phyloP scores from a whole-genome alignment of 2,113 vertebrate genomes.

The Crotophaga sulcirostris region DNA sequence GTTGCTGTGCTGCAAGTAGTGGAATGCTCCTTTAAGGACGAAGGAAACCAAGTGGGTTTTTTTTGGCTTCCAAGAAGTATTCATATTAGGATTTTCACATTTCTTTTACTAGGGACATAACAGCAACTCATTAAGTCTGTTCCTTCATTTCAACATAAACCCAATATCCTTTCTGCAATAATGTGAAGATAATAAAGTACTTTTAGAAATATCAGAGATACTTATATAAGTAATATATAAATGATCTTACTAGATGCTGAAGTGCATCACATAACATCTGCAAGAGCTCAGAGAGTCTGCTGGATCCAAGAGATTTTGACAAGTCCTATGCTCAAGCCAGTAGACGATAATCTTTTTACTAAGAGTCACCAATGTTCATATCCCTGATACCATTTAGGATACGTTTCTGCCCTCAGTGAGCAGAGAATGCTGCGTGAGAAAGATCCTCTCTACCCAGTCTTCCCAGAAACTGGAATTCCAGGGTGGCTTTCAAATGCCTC shows the following conservation, averaged over 20 bases:
- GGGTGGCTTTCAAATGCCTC: not conserved
- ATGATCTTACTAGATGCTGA: not conserved
- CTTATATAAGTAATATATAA: not conserved
- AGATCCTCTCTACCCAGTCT: not conserved
- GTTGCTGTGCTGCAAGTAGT: not conserved
- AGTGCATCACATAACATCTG: not conserved
- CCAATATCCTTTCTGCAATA: not conserved
- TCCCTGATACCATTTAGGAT: not conserved
- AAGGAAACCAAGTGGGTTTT: not conserved
- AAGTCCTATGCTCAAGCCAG: not conserved
- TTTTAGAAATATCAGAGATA: not conserved
- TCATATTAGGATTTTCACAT: not conserved
- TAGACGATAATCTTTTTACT: not conserved
- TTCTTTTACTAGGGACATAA: not conserved
- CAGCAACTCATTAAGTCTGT: not conserved
- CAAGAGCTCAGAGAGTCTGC: not conserved
- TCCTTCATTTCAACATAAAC: not conserved
- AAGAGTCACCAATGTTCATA: not conserved
- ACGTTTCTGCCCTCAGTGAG: not conserved
- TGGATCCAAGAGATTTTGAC: not conserved
- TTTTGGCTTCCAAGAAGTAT: not conserved
- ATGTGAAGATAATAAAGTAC: not conserved
- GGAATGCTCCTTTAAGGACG: not conserved
- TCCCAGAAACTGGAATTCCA: not conserved
- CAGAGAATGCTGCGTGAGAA: not conserved